Conservation (phyloP, 2,888 invertebrate species). For the Lithophane socia region DNA sequence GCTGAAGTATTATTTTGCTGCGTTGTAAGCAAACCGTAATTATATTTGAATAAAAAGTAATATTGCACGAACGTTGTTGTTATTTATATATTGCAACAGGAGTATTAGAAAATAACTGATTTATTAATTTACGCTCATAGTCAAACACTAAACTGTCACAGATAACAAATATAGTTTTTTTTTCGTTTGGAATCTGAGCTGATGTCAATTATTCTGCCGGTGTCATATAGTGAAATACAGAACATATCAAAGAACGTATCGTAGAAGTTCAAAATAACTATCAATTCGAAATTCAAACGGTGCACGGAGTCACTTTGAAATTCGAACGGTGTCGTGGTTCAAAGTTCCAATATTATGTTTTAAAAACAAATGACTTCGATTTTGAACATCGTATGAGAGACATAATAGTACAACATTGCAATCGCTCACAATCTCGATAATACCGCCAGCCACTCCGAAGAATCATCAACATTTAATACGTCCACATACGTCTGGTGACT, state of each 20-base stretch:
- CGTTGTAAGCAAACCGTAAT: constrained; percentile 27
- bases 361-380: not conserved
- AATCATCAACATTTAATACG: constrained; percentile 60
- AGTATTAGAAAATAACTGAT: not conserved
- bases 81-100: not conserved
- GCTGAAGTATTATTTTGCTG: constrained; percentile 41
- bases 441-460: constrained; percentile 4
- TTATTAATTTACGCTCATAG: not conserved
- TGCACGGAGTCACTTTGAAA: not conserved
- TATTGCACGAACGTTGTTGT: not conserved
- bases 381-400: accelerated
- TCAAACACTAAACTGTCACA: not conserved
- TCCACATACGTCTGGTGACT: constrained; percentile 55
- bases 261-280: not conserved
- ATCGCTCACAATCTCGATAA: constrained; percentile 24
- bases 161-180: not conserved
- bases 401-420: not conserved
- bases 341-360: not conserved
- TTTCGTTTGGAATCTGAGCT: not conserved
- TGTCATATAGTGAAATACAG: not conserved
- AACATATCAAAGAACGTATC: not conserved
- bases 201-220: not conserved
- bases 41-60: not conserved
- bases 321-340: not conserved
- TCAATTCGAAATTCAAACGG: constrained; percentile 1